A percentile compares a stretch with the other conserved stretches of the same genome.
phyloP scores from a whole-genome alignment of 2,113 vertebrate species.

The Dicentrarchus labrax region DNA sequence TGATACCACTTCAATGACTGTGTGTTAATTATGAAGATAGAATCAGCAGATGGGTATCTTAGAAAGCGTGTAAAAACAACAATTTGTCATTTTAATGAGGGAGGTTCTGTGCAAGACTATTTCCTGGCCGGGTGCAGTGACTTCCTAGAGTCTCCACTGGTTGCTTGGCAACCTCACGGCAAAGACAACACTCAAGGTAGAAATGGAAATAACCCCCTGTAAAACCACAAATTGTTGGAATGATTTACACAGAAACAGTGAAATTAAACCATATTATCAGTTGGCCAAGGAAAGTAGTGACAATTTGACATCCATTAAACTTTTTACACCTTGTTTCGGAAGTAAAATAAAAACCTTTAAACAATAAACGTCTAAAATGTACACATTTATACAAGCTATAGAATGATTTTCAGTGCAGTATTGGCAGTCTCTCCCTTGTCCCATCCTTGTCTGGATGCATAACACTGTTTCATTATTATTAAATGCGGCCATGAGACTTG shows the following conservation, averaged over 20 bases:
- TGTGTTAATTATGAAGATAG: neutral
- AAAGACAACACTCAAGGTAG: neutral
- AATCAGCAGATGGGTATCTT: neutral
- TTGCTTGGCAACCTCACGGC: neutral
- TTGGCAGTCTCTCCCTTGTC: neutral
- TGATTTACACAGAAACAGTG: neutral
- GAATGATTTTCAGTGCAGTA: neutral
- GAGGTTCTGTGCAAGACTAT: neutral
- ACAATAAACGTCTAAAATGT: neutral
- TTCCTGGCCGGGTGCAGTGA: neutral
- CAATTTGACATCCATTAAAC: neutral
- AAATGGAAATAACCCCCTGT: neutral
- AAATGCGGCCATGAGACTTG: constrained; percentile 44
- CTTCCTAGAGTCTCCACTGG: neutral
- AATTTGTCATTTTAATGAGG: too few relatives aligned
- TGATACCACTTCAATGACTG: neutral
- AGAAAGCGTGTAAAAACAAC: neutral
- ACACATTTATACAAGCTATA: neutral
- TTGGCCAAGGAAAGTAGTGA: neutral
- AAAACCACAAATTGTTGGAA: neutral
- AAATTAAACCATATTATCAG: constrained; percentile 29
- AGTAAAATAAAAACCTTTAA: neutral
- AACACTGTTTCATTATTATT: constrained; percentile 40
- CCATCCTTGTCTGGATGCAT: neutral
- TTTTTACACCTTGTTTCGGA: neutral